Conservation (phyloP, 2,113 vertebrate genomes). For the Heloderma charlesbogerti region DNA sequence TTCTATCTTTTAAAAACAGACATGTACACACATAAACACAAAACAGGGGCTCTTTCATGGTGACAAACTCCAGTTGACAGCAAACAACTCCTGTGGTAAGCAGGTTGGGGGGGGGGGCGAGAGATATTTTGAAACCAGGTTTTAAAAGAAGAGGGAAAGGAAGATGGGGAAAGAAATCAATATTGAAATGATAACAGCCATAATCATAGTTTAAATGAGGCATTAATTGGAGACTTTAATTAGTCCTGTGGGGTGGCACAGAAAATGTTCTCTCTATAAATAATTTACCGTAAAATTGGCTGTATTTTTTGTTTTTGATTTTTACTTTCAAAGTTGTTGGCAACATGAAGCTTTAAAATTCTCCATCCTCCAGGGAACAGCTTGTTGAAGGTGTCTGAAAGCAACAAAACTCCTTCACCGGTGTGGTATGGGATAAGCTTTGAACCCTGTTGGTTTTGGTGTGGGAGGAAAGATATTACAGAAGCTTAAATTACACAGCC, state of each 20-base stretch:
- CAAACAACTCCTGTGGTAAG: constrained; percentile 33
- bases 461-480: not conserved
- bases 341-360: not conserved
- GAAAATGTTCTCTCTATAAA: constrained; percentile 46
- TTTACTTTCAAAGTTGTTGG: constrained; percentile 20
- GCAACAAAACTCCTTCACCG: not conserved
- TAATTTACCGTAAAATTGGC: constrained; percentile 65
- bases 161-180: constrained; percentile 51
- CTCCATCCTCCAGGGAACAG: not conserved
- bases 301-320: not conserved
- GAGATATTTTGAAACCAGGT: constrained; percentile 62
- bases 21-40: rapidly evolving
- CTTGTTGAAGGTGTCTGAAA: not conserved
- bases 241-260: constrained; percentile 55
- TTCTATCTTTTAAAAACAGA: rapidly evolving
- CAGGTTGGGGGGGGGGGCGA: constrained; percentile 34
- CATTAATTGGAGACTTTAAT: constrained; percentile 80
- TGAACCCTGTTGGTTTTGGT: not conserved
- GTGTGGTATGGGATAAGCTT: not conserved
- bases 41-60: not conserved
- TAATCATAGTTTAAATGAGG: constrained; percentile 73
- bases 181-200: constrained; percentile 71
- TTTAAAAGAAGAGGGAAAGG: constrained; percentile 34
- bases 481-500: not conserved
- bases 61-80: not conserved